These are phyloP conservation scores for Rhingia campestris DNA, from an alignment of 2,888 invertebrate species.

Conservation along the genomic window DNA sequence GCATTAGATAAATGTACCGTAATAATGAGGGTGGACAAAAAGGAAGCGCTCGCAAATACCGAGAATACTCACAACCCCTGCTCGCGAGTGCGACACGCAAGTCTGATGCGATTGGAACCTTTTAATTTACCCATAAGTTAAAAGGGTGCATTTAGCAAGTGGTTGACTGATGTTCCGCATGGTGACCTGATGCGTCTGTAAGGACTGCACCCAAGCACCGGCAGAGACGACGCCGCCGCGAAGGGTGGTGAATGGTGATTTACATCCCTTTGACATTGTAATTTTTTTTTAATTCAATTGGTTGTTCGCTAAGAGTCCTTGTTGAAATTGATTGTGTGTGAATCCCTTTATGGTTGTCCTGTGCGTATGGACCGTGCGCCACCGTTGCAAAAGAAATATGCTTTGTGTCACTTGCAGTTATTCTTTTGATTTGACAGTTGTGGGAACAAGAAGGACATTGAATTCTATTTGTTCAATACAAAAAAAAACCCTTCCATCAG, in stretches of 20 bases:
- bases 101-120: slow-evolving; percentile 62
- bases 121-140: slow-evolving; percentile 62
- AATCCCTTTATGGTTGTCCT: slow-evolving; percentile 42
- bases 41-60: slow-evolving; percentile 28
- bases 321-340: slow-evolving; percentile 65
- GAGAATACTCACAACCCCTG: slow-evolving; percentile 52
- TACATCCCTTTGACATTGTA: slow-evolving; percentile 69
- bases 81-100: slow-evolving; percentile 24
- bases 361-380: slow-evolving; percentile 8
- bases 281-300: slow-evolving; percentile 67
- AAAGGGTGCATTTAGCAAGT: slow-evolving; percentile 75
- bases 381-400: slow-evolving; percentile 65
- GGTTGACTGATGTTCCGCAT: slow-evolving; percentile 68
- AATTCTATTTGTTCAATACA: slow-evolving; percentile 23
- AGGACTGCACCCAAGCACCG: slow-evolving; percentile 41
- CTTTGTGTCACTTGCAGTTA: slow-evolving; percentile 73
- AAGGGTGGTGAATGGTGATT: slow-evolving; percentile 63
- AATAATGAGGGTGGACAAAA: slow-evolving; percentile 72
- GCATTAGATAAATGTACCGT: slow-evolving; percentile 70
- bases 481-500: not conserved
- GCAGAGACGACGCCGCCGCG: too few species aligned
- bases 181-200: slow-evolving; percentile 60
- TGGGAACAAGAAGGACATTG: slow-evolving; percentile 71
- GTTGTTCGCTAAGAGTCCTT: slow-evolving; percentile 32
- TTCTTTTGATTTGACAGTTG: slow-evolving; percentile 72